Conservation (phyloP, 1,140 invertebrate genomes). For the Drosophila micromelanica region DNA sequence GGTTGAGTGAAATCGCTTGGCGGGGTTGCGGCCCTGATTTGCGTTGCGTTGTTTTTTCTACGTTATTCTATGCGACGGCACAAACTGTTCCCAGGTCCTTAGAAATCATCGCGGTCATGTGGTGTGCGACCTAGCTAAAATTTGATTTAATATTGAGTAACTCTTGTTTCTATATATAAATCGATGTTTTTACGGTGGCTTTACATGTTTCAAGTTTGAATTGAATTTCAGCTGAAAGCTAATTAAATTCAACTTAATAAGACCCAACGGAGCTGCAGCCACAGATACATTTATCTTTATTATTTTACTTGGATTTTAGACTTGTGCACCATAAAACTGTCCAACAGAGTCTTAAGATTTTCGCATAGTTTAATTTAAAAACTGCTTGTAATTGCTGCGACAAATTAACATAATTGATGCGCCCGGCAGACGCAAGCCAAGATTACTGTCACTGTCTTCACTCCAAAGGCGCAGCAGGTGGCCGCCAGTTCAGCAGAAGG, state of each 20-base stretch:
- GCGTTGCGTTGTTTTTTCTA: neutral
- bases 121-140: constrained; percentile 29
- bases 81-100: constrained; percentile 68
- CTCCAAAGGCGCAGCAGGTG: constrained; percentile 69
- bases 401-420: constrained; percentile 81
- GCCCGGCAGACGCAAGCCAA: constrained; percentile 31
- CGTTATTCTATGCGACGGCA: constrained; percentile 5
- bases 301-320: constrained; percentile 22
- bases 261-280: neutral
- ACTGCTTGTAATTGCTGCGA: constrained; percentile 65
- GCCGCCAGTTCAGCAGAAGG: constrained; percentile 26
- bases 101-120: constrained; percentile 45
- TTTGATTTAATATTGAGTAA: neutral
- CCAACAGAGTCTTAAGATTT: constrained; percentile 28
- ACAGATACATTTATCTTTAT: constrained; percentile 40
- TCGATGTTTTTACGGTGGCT: neutral
- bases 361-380: constrained; percentile 44
- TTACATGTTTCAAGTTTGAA: neutral
- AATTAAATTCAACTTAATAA: neutral
- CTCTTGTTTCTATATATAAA: neutral
- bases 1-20: constrained; percentile 16
- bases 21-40: constrained; percentile 29
- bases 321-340: constrained; percentile 31
- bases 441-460: constrained; percentile 31
- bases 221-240: neutral